These are phyloP conservation scores for Myxocyprinus asiaticus DNA, from an alignment of 2,113 vertebrate species.

Conservation along the genomic window DNA sequence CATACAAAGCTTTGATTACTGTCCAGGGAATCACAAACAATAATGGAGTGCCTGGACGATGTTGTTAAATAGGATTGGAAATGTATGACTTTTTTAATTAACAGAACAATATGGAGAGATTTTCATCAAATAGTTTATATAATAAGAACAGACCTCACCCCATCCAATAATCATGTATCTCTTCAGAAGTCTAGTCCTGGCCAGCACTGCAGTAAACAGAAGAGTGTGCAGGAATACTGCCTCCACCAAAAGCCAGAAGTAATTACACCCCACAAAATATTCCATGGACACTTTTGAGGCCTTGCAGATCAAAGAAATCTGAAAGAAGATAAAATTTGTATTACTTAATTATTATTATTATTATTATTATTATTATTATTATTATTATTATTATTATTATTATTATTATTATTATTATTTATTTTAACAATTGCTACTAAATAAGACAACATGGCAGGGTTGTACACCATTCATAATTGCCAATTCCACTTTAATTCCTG, in stretches of 20 bases:
- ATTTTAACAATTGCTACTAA: too few species aligned
- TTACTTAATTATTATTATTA: neutral
- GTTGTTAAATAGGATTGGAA: neutral
- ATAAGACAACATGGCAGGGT: too few species aligned
- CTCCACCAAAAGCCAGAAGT: constrained; percentile 92
- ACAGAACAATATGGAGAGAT: neutral
- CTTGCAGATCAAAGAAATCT: constrained; percentile 81
- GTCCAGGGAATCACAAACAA: constrained; percentile 89
- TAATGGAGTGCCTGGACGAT: constrained; percentile 81
- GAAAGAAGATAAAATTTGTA: constrained; percentile 41
- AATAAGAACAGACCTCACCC: constrained; percentile 75
- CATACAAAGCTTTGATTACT: constrained; percentile 79
- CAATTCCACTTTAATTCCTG: too few species aligned
- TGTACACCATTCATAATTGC: too few species aligned
- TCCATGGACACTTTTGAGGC: constrained; percentile 85
- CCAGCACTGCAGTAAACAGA: constrained; percentile 83
- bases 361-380: too few species aligned
- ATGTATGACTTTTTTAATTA: neutral
- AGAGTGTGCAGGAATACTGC: constrained; percentile 88
- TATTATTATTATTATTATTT: too few species aligned
- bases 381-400: too few species aligned
- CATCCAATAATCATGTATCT: constrained; percentile 89
- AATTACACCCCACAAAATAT: constrained; percentile 90
- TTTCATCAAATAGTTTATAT: neutral
- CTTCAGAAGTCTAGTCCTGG: constrained; percentile 82